Evolutionary conservation across 2,797 vertebrate genomes (phyloP).

Genomic region (Telmatherina bonti): DNA sequence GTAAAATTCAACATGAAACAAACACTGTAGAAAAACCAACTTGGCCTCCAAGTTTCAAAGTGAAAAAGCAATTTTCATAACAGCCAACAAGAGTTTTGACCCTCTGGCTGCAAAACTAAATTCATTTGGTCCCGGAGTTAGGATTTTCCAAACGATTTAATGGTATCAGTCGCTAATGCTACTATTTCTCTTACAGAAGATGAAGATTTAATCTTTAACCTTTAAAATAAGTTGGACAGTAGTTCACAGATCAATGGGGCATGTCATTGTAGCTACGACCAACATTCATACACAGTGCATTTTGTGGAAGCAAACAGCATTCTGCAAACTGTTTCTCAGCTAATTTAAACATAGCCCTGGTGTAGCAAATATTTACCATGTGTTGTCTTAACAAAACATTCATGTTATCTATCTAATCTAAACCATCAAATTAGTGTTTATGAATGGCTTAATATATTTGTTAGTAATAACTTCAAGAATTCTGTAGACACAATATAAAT

Average conservation of each 20-base stretch:
- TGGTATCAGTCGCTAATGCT: neutral
- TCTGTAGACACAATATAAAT: too few species aligned
- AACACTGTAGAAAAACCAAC: too few species aligned
- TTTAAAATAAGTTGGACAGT: neutral
- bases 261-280: neutral
- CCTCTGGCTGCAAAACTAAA: neutral
- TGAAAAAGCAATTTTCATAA: neutral
- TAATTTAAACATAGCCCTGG: neutral
- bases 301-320: neutral
- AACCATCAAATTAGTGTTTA: conserved; percentile 3
- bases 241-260: neutral
- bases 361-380: neutral
- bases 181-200: neutral
- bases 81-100: neutral
- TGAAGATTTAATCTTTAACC: neutral
- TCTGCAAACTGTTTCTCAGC: neutral
- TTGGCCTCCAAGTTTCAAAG: too few species aligned
- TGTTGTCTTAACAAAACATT: neutral
- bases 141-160: neutral
- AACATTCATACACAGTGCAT: neutral
- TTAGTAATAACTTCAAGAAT: neutral
- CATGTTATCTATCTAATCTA: conserved; percentile 3
- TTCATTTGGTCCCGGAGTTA: neutral
- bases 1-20: neutral
- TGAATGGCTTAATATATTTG: neutral